Evolutionary conservation across 1,140 invertebrate species (phyloP).

Genomic region (Sycophaga agraensis): DNA sequence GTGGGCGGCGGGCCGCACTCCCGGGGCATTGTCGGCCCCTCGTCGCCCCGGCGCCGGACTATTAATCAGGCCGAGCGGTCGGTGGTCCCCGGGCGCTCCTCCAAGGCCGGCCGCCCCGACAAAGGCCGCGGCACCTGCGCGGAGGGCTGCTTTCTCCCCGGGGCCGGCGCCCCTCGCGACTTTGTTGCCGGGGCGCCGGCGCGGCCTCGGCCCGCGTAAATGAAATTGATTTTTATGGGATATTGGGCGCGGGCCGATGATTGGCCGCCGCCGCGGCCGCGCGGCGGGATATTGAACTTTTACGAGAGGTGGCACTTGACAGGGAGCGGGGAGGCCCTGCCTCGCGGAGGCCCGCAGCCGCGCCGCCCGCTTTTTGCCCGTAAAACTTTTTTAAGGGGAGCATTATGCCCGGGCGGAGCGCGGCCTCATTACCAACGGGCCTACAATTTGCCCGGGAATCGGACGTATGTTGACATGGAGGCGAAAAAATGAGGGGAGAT

Average conservation of each 20-base stretch:
- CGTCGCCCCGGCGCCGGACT: conserved; percentile 43
- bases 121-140: too few species aligned
- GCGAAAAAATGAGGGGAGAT: conserved; percentile 18
- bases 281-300: background rate
- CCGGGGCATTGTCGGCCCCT: conserved; percentile 49
- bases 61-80: conserved; percentile 48
- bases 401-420: background rate
- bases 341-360: too few species aligned
- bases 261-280: too few species aligned
- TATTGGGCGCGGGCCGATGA: too few species aligned
- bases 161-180: too few species aligned
- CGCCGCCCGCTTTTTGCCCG: too few species aligned
- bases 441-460: conserved; percentile 1
- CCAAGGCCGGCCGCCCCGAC: too few species aligned
- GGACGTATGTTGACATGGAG: conserved; percentile 4
- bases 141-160: too few species aligned
- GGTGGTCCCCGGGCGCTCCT: conserved; percentile 47
- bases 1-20: conserved; percentile 40
- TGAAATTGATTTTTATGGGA: conserved; percentile 9
- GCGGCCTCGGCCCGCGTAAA: too few species aligned
- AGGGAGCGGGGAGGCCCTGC: too few species aligned
- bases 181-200: too few species aligned
- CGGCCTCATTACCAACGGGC: conserved; percentile 1
- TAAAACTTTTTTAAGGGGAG: conserved; percentile 1
- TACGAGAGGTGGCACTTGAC: background rate